Base-by-base conservation (phyloP, 1,140 invertebrate genomes). In the Panagrolaimus sp. region DNA sequence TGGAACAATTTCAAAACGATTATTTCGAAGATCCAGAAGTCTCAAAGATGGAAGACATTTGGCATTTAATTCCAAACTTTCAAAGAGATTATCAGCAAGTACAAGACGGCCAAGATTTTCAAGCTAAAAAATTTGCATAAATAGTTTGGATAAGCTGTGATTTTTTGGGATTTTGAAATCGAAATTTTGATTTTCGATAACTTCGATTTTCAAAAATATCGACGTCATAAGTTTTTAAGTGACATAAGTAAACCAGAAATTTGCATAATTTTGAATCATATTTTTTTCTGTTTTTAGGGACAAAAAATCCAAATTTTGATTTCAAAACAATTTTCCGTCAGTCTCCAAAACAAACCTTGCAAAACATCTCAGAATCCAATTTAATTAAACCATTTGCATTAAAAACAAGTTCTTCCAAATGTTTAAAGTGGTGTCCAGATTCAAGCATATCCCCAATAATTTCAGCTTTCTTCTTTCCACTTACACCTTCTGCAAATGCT, bases 331-430 rank as follows among this genome's bases (percentile, higher is more conserved):
- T n/a, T n/a, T 38, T 2, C 31, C 31, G 31, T n/a, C 31, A 4
- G 31, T 38, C 31, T 2, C 2, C 31, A 38, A 38, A 38, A 38
- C 62, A 13, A 44, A 74, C 72, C 44, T 48, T 45, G 48, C 74
- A 75, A 61, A 75, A 75, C 9, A 74, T 75, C 23, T 72, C 67
- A 8, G 73, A 53, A 48, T 72, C 61, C 8, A 75, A 44, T n/a
- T 72, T 46, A 25, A 70, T 64, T 9, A 75, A 46, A 14, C 25
- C 43, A 67, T 75, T 75, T 9, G 47, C 44, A 38, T 38, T 57
- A 1, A 75, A 38, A 8, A 69, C 27, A 13, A 75, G 48, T 25
- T 75, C 61, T 1, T 72, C 9, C 5, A 75, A 53, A 53, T 75
- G 65, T 14, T 42, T 47, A 25, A 75, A 75, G 14, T 43, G 16